Base-by-base conservation (phyloP, 2,888 invertebrate genomes). In the Athalia rosae region DNA sequence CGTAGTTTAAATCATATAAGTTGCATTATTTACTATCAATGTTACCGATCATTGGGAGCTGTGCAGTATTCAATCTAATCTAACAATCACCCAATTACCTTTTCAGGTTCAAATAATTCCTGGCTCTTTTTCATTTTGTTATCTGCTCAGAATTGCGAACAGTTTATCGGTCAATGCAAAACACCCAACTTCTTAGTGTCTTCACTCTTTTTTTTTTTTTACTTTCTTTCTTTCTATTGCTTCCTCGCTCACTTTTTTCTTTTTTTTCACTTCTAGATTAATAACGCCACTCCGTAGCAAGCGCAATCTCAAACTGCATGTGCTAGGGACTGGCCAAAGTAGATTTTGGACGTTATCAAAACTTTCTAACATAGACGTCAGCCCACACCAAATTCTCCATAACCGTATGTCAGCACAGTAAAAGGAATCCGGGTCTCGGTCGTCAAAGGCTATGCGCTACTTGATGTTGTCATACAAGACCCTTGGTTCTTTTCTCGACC, bases 351-450 rank as follows among this genome's bases (percentile, higher is more conserved):
- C 73, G 73, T 73, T 73, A 69, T 73, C 45, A 74, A 61, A 73
- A 74, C 61, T 74, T 74, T 89, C 89, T 89, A 89, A 89, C 89
- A 89, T 87, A 88, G 85, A 89, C 86, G 89, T 89, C 89, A 89
- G 89, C 89, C 89, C 89, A 89, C 89, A 89, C 87, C 89, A 89
- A 88, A 89, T 87, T 88, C 87, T 89, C 87, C 87, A 89, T 89
- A 84, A 84, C 77, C 85, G 84, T 85, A 85, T 81, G 83, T 83
- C 81, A 4, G 6, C 69, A 4, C 53, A 43, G 73, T 73, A 61
- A 73, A 73, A 48, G 73, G 61, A 6, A 28, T 61, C 56, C 69
- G n/a, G 56, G 69, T 58, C 11, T 56, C 48, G 7, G 28, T 67
- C 15, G 11, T 67, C 5, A 50, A 28, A 0, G 7, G n/a, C n/a